Conservation (phyloP, 2,888 invertebrate genomes). For the Corbicula japonica region DNA sequence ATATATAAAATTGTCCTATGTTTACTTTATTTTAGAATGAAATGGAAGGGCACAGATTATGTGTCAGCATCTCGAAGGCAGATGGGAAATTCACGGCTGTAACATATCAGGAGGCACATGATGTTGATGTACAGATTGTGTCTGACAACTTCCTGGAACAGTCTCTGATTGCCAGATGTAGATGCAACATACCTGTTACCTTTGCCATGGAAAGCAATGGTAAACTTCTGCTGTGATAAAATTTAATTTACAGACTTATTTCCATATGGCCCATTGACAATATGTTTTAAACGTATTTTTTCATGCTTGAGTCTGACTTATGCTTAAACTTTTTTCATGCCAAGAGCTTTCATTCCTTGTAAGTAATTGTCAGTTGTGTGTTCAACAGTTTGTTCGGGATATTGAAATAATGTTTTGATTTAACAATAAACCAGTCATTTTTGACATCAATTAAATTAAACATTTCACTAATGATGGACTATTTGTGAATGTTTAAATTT, state of each 20-base stretch:
- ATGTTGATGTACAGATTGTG: constrained; percentile 3
- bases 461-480: no score
- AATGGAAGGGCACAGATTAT: background rate
- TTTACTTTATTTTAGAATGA: background rate
- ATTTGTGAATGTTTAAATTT: no score
- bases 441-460: no score
- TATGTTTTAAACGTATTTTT: background rate
- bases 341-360: background rate
- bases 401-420: no score
- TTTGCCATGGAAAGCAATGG: constrained; percentile 42
- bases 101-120: background rate
- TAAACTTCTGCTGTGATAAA: constrained; percentile 10
- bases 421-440: no score
- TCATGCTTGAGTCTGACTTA: background rate
- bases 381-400: background rate
- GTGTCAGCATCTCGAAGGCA: constrained; percentile 6
- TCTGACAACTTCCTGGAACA: constrained; percentile 11
- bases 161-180: constrained; percentile 42
- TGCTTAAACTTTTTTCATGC: background rate
- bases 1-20: background rate
- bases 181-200: constrained; percentile 51
- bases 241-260: background rate
- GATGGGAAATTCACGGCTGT: background rate
- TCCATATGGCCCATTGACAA: background rate
- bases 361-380: background rate